Conservation (phyloP, 2,888 invertebrate species). For the Cataglyphis altisquamis region DNA sequence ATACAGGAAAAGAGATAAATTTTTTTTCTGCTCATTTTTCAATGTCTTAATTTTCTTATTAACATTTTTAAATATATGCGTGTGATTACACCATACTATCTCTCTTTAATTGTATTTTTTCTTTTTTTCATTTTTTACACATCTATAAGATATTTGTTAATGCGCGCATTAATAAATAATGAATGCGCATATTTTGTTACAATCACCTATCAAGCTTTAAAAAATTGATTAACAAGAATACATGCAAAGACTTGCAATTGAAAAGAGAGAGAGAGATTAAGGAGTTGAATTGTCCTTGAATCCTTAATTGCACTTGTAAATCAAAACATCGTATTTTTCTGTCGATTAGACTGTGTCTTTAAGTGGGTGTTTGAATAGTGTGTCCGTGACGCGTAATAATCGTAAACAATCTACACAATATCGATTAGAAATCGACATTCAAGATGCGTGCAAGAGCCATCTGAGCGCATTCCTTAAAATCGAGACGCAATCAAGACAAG, state of each 20-base stretch:
- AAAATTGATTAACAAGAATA: neutral
- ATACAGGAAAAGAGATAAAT: neutral
- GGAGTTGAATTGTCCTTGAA: neutral
- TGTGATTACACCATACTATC: neutral
- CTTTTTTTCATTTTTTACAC: neutral
- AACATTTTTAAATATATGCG: neutral
- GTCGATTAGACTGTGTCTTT: neutral
- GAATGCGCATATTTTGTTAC: neutral
- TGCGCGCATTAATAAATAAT: neutral
- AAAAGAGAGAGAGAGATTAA: too few species aligned
- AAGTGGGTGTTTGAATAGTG: neutral
- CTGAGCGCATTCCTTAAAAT: constrained; percentile 37
- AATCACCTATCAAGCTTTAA: neutral
- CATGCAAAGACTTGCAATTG: neutral
- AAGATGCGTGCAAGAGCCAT: constrained; percentile 41
- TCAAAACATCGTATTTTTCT: constrained; percentile 17
- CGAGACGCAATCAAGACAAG: constrained; percentile 40
- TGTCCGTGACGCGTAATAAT: constrained; percentile 36
- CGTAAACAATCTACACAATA: constrained; percentile 16
- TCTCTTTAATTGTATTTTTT: neutral
- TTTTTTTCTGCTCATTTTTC: neutral
- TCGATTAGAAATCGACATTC: constrained; percentile 58
- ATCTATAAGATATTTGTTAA: neutral
- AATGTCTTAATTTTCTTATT: neutral
- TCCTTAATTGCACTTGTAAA: constrained; percentile 6